Evolutionary conservation across 2,888 invertebrate genomes (phyloP), one percentile per base, ranked within the genome.

Genomic region (Leucoptera coffeella): DNA sequence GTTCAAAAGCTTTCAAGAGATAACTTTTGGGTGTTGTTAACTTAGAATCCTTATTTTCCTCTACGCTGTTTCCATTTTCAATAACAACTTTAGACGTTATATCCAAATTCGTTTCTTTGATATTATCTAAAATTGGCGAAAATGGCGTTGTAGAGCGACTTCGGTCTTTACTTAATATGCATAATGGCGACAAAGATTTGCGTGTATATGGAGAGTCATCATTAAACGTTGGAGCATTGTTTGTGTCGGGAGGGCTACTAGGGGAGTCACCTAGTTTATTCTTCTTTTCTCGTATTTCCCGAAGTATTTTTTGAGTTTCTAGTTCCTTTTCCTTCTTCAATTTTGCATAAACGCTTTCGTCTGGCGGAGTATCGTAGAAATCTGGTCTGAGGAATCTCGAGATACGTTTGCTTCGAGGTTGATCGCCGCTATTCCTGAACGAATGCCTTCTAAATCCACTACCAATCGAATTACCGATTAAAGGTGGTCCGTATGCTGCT

Each of bases 351-450:
- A 75, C 60, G 41, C 75, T 82, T 38, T 85, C 85, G 30, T 81
- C 82, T 12, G 74, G 52, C 6, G 79, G 76, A 2, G 79, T 61
- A 35, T 86, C 85, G 44, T 80, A 85, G 46, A 86, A 86, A 50
- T 88, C 87, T 1, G 86, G 82, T 15, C 87, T 73, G 30, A 88
- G 55, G 52, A 86, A 87, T 30, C 88, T 64, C 6, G 83, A 84
- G 30, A 83, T 75, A 33, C 82, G 74, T 26, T 80, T 76, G n/a
- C n/a, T n/a, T 29, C 74, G 74, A 17, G 69, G 61, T 29, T 69
- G 65, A 14, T 67, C 61, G 14, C 39, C 41, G 4, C 47, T 34
- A 23, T 49, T 42, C 28, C 54, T 50, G 38, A 55, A 38, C 22
- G 58, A 53, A 40, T 51, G 53, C 2, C 60, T 54, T 8, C 58